Evolutionary conservation across 2,888 invertebrate species (phyloP).

Genomic region (Thymelicus sylvestris): DNA sequence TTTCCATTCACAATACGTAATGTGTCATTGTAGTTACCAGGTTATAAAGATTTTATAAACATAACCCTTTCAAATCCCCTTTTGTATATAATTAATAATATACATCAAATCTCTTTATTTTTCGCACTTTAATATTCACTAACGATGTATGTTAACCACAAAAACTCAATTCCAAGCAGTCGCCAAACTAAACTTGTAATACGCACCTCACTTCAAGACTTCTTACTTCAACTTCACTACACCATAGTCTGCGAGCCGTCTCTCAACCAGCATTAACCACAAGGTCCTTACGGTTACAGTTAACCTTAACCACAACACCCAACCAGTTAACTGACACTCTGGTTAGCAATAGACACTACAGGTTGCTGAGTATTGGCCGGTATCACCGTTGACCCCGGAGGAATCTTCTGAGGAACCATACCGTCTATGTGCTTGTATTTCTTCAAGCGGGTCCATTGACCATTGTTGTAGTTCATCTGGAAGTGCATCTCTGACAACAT

Average conservation of each 20-base stretch:
- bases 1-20: no score
- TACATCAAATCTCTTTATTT: no score
- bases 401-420: conserved; percentile 76
- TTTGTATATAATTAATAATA: no score
- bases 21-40: no score
- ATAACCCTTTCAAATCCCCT: no score
- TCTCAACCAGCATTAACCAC: not conserved
- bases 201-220: no score
- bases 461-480: conserved; percentile 99
- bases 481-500: conserved; percentile 97
- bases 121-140: no score
- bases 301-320: not conserved
- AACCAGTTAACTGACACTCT: conserved; percentile 55
- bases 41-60: no score
- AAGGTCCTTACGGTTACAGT: not conserved
- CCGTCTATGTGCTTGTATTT: conserved; percentile 92
- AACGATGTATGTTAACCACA: no score
- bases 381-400: conserved; percentile 74
- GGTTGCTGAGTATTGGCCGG: conserved; percentile 74
- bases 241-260: not conserved
- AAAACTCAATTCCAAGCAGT: no score
- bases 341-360: conserved; percentile 74
- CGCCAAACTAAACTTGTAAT: no score
- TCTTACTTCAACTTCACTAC: not conserved
- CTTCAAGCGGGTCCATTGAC: conserved; percentile 97